Base-by-base conservation (phyloP, 2,888 invertebrate genomes). In the Drosophila maculinotata region DNA sequence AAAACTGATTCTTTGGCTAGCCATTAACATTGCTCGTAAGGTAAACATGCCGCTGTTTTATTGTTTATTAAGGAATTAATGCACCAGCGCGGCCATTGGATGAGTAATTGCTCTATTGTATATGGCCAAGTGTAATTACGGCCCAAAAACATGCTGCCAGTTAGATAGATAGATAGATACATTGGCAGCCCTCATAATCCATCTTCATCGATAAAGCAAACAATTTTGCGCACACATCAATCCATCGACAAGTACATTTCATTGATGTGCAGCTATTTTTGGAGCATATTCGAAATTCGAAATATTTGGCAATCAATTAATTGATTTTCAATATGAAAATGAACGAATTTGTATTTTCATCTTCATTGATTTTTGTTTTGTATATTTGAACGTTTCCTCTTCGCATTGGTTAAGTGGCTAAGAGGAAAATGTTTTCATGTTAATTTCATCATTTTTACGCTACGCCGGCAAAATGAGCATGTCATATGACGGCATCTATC, bases 191-290 rank as follows among this genome's bases (percentile, higher is more conserved):
- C 80, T 85, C 83, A 85, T 87, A 87, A 86, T 86, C 86, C 78
- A 78, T 86, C 88, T 87, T 87, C 84, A 76, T 84, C 88, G 76
- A 80, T 88, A 76, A 72, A 76, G 66, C 82, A 87, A 78, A 76
- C 82, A 88, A 77, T 71, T n/a, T 73, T 76, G 64, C 69, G 44
- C 44, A 68, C 66, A 75, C 72, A 87, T 87, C 86, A 86, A 84
- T 84, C 82, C 71, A 68, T 84, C 73, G 67, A 17, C 79, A 59
- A 70, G 70, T 79, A 57, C 44, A 82, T 85, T 79, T 71, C 71
- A 69, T 73, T 73, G 73, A 72, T 69, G 64, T 73, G 57, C 47
- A 41, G 36, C 49, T 62, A 68, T 64, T 56, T 53, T 47, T n/a
- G 20, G 52, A 14, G 52, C 45, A 49, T 35, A 28, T 57, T 28